Evolutionary conservation across 2,797 vertebrate genomes (phyloP).

Genomic region (Ctenopoma kingsleyae): DNA sequence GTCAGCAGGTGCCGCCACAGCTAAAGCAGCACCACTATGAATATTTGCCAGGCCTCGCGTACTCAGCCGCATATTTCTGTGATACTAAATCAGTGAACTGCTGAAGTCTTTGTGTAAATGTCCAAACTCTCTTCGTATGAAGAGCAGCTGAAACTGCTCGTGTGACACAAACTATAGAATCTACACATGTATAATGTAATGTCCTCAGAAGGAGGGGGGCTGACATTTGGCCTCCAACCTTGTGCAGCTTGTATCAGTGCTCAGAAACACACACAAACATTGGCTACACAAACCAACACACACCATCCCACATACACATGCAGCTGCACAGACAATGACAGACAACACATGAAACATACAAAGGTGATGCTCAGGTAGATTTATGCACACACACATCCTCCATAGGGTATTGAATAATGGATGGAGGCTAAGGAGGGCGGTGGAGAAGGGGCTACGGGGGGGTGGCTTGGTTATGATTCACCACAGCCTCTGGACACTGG

Average conservation of each 20-base stretch:
- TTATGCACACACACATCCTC: constrained; percentile 26
- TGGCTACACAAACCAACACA: neutral
- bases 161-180: neutral
- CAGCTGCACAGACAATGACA: constrained; percentile 4
- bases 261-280: neutral
- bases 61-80: neutral
- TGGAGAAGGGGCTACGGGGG: neutral
- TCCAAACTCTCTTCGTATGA: neutral
- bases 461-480: constrained; percentile 60
- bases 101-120: neutral
- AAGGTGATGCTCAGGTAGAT: constrained; percentile 31
- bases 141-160: neutral
- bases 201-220: neutral
- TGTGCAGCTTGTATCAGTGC: neutral
- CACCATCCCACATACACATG: constrained; percentile 10
- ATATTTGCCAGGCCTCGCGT: neutral
- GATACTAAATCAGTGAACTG: neutral
- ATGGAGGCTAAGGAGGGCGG: constrained; percentile 52
- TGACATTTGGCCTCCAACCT: constrained; percentile 6
- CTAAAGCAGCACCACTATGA: neutral
- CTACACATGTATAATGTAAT: neutral
- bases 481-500: constrained; percentile 43
- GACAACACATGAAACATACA: neutral
- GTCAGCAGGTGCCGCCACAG: constrained; percentile 51
- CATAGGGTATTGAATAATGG: constrained; percentile 73